Percentiles rank a stretch among this genome's conserved stretches.
Evolutionary conservation across 2,113 vertebrate species (phyloP).

Genomic region (Gracilinanus agilis): DNA sequence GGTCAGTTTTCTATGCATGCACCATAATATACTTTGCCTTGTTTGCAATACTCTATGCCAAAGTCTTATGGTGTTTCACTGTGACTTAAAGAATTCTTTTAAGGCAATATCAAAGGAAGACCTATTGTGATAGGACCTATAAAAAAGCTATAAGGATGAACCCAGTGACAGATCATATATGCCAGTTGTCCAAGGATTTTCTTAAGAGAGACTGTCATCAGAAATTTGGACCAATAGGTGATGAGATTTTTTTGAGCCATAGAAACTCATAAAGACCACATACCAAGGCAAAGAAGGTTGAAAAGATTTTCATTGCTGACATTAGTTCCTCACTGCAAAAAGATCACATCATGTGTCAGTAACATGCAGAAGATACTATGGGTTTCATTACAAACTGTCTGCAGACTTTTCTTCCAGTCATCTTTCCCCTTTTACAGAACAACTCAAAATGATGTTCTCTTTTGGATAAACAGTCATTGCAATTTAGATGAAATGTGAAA

Average conservation of each 20-base stretch:
- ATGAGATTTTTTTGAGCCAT: neutral
- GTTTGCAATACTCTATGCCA: no score
- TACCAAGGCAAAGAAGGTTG: neutral
- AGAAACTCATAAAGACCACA: neutral
- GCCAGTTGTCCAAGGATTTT: neutral
- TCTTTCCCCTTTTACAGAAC: neutral
- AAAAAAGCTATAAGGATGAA: no score
- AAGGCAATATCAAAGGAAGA: neutral
- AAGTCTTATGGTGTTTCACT: no score
- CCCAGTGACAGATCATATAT: neutral
- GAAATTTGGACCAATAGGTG: neutral
- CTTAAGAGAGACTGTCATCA: neutral
- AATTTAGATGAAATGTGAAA: conserved; percentile 36
- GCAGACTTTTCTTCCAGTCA: neutral
- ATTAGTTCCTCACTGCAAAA: neutral
- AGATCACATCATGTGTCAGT: neutral
- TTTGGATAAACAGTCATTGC: conserved; percentile 31
- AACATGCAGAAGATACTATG: neutral
- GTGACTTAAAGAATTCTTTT: neutral
- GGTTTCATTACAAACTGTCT: neutral
- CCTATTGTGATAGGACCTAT: neutral
- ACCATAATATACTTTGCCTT: no score
- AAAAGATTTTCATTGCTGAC: neutral
- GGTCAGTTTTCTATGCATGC: no score
- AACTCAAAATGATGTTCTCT: conserved; percentile 24